phyloP scores from a whole-genome alignment of 2,888 invertebrate genomes.

The Catocala sponsa region DNA sequence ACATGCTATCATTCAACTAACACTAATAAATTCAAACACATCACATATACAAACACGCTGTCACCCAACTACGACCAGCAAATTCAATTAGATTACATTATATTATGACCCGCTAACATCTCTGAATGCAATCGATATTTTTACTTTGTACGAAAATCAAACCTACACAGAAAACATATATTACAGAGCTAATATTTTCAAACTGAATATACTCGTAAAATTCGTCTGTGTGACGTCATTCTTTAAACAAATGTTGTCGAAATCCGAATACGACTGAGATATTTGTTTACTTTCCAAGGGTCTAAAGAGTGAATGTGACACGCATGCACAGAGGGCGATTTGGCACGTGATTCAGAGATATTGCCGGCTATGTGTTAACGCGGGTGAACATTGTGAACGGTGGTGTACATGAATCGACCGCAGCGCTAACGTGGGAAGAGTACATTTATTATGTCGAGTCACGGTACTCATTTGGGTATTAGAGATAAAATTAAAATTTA shows the following conservation, averaged over 20 bases:
- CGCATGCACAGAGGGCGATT: slow-evolving; percentile 32
- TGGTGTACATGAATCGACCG: slow-evolving; percentile 66
- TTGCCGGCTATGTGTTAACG: slow-evolving; percentile 48
- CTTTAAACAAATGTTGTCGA: slow-evolving; percentile 1
- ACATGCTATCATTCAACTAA: too few species aligned
- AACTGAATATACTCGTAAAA: neutral
- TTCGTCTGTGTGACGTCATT: neutral
- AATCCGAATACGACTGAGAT: slow-evolving; percentile 7
- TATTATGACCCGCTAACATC: too few species aligned
- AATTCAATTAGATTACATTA: too few species aligned
- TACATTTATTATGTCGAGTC: slow-evolving; percentile 87
- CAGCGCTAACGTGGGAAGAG: slow-evolving; percentile 82
- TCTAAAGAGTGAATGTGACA: slow-evolving; percentile 20
- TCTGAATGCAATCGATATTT: too few species aligned
- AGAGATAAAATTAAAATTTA: slow-evolving; percentile 89
- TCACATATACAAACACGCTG: too few species aligned
- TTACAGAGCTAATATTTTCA: too few species aligned
- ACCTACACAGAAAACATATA: too few species aligned
- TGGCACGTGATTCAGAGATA: slow-evolving; percentile 48
- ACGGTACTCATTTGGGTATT: slow-evolving; percentile 87
- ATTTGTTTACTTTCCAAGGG: slow-evolving; percentile 20
- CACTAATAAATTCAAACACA: too few species aligned
- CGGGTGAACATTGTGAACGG: slow-evolving; percentile 36
- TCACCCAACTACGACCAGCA: too few species aligned
- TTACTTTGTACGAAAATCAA: too few species aligned